Percentiles rank a stretch among this genome's conserved stretches.
phyloP scores from a whole-genome alignment of 2,113 vertebrate species.

The Marmota flaviventris region DNA sequence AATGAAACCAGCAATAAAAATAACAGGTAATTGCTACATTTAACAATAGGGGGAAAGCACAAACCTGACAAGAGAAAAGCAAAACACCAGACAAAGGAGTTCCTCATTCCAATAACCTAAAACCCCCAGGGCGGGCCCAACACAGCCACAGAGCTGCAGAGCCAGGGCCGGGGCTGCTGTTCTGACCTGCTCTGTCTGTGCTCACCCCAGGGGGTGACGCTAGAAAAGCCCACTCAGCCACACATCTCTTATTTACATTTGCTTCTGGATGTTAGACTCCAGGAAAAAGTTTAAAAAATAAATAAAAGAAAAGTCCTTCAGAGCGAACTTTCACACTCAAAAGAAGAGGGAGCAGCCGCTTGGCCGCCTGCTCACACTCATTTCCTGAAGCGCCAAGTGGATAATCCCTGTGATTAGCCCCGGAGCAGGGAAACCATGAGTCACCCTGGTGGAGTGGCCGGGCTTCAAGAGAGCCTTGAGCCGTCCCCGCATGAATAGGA shows the following conservation, averaged over 20 bases:
- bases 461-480: conserved; percentile 2
- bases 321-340: neutral
- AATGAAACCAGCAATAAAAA: neutral
- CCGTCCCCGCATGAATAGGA: conserved; percentile 53
- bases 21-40: neutral
- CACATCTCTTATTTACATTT: fast-evolving
- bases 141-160: too few relatives aligned
- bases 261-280: neutral
- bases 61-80: neutral
- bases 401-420: neutral
- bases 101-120: neutral
- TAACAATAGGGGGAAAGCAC: neutral
- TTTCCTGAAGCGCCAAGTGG: neutral
- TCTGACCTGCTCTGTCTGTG: too few relatives aligned
- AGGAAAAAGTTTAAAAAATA: neutral
- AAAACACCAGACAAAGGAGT: neutral
- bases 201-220: fast-evolving
- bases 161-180: neutral
- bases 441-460: neutral
- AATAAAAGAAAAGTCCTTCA: too few relatives aligned
- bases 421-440: conserved; percentile 29
- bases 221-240: neutral
- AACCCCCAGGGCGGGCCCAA: neutral
- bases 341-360: neutral
- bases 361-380: neutral